These are phyloP conservation scores for Tiliacea aurago DNA, from an alignment of 2,888 invertebrate species.

Conservation along the genomic window DNA sequence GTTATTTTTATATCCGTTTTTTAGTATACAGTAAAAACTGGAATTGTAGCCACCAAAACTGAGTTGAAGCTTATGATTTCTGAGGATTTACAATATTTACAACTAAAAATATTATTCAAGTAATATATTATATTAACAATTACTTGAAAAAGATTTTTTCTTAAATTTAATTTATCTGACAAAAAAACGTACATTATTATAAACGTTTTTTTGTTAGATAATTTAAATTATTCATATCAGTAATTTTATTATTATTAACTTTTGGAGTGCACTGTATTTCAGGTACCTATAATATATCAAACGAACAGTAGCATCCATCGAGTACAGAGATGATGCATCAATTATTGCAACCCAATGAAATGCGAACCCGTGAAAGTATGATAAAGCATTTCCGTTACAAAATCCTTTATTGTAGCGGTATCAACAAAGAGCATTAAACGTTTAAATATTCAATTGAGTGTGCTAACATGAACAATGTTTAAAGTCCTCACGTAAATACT, in stretches of 20 bases:
- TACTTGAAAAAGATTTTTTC: too few relatives aligned
- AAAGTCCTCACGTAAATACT: constrained; percentile 36
- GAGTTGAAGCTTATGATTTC: neutral
- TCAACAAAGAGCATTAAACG: constrained; percentile 3
- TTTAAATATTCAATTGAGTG: constrained; percentile 1
- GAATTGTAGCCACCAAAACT: neutral
- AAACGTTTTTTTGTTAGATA: too few relatives aligned
- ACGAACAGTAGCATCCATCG: neutral
- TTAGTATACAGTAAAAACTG: neutral
- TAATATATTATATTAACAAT: neutral
- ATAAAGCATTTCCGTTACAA: neutral
- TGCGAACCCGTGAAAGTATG: neutral
- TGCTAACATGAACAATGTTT: constrained; percentile 21
- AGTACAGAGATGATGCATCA: neutral
- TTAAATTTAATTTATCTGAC: too few relatives aligned
- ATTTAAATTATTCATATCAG: neutral
- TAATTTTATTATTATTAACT: neutral
- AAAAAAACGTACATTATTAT: neutral
- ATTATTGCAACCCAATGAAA: neutral
- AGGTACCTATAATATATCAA: neutral
- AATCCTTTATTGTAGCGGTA: neutral
- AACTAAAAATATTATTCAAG: neutral
- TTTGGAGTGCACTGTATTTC: neutral
- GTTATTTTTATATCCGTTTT: neutral
- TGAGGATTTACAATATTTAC: neutral